Evolutionary conservation across 2,113 vertebrate genomes (phyloP).

Genomic region (Mungos mungo): DNA sequence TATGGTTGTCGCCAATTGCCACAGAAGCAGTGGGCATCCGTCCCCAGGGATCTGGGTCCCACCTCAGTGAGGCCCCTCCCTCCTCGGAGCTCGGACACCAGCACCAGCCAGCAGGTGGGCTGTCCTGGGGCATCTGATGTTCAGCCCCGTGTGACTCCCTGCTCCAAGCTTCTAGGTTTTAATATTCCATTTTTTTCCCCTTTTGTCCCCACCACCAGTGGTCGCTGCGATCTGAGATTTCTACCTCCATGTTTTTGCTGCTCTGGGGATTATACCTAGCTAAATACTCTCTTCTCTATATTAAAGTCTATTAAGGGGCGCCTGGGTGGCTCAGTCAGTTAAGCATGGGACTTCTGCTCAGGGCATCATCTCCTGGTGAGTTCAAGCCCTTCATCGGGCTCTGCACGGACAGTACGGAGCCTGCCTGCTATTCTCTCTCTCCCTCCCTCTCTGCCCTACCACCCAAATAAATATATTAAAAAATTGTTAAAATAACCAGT

Average conservation of each 20-base stretch:
- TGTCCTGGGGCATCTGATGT: neutral
- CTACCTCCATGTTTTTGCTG: neutral
- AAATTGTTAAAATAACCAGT: neutral
- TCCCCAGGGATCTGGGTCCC: neutral
- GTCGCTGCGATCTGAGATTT: neutral
- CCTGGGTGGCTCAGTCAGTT: no score
- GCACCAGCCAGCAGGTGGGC: neutral
- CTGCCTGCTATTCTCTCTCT: no score
- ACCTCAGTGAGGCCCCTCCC: neutral
- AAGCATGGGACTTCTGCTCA: no score
- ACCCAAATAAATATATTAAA: no score
- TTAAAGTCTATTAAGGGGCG: neutral
- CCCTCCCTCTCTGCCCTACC: no score
- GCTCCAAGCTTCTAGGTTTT: neutral
- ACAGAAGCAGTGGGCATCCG: neutral
- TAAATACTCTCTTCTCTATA: constrained; percentile 1
- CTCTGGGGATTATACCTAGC: neutral
- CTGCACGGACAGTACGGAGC: accelerated
- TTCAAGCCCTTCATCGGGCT: no score
- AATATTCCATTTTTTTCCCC: neutral
- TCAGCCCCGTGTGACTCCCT: neutral
- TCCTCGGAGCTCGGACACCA: neutral
- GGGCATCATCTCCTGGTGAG: no score
- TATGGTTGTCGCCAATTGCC: neutral
- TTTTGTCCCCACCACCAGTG: neutral